Evolutionary conservation across 2,113 vertebrate species (phyloP).

Genomic region (Hyla sarda): DNA sequence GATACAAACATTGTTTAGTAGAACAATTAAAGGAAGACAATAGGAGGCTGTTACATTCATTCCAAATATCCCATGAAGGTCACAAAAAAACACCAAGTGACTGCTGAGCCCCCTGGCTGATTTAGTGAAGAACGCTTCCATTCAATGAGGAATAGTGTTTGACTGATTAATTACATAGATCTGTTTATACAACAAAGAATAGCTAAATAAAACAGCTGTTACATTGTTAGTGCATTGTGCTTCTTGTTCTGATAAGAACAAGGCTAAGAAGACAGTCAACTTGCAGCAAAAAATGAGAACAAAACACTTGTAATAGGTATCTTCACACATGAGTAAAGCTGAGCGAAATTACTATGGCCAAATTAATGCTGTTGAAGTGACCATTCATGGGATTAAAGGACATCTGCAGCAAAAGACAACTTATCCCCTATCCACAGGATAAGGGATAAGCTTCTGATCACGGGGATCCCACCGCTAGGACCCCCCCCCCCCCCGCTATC

Average conservation of each 20-base stretch:
- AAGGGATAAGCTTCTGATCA: too few relatives aligned
- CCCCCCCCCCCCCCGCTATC: too few relatives aligned
- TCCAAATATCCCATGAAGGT: background rate
- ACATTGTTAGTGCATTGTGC: slow-evolving; percentile 26
- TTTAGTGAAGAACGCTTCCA: background rate
- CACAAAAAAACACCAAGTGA: background rate
- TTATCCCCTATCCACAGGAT: too few relatives aligned
- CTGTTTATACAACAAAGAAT: slow-evolving; percentile 7
- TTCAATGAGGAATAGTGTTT: background rate
- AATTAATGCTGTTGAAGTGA: slow-evolving; percentile 32
- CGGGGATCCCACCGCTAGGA: too few relatives aligned
- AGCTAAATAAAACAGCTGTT: slow-evolving; percentile 9
- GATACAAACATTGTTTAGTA: background rate
- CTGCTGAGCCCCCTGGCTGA: background rate
- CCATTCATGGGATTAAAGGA: slow-evolving; percentile 43
- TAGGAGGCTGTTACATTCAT: background rate
- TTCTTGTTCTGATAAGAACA: slow-evolving; percentile 16
- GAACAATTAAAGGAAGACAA: background rate
- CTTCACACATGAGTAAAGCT: slow-evolving; percentile 43
- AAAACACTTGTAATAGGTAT: slow-evolving; percentile 36
- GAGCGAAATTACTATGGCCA: slow-evolving; percentile 1
- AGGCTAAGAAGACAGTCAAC: background rate
- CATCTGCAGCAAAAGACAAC: too few relatives aligned
- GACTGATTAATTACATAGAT: slow-evolving; percentile 24
- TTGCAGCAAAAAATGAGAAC: background rate